Base-by-base conservation (phyloP, 2,797 vertebrate genomes). In the Lateolabrax maculatus region DNA sequence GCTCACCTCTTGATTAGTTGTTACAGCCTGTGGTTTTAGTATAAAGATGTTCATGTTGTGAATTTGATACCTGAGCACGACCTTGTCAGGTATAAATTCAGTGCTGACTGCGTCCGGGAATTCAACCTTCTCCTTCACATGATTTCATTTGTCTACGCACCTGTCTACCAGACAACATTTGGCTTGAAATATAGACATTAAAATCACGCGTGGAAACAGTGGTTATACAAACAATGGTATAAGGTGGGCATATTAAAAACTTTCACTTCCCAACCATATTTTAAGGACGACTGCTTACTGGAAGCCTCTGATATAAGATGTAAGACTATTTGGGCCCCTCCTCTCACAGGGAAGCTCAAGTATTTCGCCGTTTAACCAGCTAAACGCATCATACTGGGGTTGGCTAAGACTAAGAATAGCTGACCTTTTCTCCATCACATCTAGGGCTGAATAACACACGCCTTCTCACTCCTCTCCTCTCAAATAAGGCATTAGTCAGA, bases 401-500 rank as follows among this genome's bases (percentile, higher is more conserved):
- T 60, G 71, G 71, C 52, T 25, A 77, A 36, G 72, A 79, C 87
- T 91, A 88, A 92, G 88, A 94, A 93, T 92, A 93, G 87, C 75
- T 86, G 90, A 90, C 90, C 91, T 93, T 90, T 91, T 77, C 85
- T 86, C 76, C 70, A 82, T 87, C 86, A 83, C 87, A 87, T 89
- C 83, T 48, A 74, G 76, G 71, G 49, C 82, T 80, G 81, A 87
- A 90, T 80, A 89, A 86, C 73, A 44, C 81, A 87, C 86, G 83
- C 87, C 90, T 91, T 90, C 88, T 85, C 81, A 81, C 84, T 85
- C 64, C 81, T 85, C 79, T 86, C 61, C 62, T 78, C 86, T 86
- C 79, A 85, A 87, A 91, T 77, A 86, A 55, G 68, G 83, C 80
- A 86, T 93, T 89, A 92, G 89, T 92, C 90, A 93, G 87, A 92